Conservation (phyloP, 2,113 vertebrate species). For the Indicator indicator region DNA sequence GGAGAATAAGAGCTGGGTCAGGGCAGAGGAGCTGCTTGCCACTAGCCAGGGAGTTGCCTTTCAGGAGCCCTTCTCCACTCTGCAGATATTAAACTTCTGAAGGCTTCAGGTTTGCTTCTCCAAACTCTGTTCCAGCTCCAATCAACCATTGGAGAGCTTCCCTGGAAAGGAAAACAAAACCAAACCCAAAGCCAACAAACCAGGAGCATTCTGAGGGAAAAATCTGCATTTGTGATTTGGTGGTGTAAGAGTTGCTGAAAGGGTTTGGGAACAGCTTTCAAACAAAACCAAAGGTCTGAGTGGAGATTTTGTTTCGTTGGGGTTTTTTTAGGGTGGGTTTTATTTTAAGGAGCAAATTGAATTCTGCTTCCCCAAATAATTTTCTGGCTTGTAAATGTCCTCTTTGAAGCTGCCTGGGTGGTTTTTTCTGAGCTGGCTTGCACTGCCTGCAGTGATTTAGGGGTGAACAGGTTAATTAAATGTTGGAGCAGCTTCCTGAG, state of each 20-base stretch:
- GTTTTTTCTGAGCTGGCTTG: background rate
- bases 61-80: background rate
- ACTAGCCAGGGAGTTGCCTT: background rate
- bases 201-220: background rate
- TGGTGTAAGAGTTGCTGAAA: background rate
- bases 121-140: background rate
- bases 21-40: fast-evolving
- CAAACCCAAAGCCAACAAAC: no score
- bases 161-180: background rate
- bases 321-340: background rate
- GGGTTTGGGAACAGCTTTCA: background rate
- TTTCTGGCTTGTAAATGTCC: background rate
- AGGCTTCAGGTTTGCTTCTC: background rate
- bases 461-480: slow-evolving; percentile 55
- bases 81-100: background rate
- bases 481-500: background rate
- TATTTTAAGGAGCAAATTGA: background rate
- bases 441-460: slow-evolving; percentile 4
- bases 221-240: background rate
- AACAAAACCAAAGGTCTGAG: background rate
- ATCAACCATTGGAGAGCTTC: background rate
- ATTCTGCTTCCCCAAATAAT: background rate
- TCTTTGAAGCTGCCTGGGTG: slow-evolving; percentile 6
- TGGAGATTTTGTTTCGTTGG: background rate
- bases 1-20: background rate